phyloP scores from a whole-genome alignment of 2,113 vertebrate genomes.

The Pachypanchax playfairii region DNA sequence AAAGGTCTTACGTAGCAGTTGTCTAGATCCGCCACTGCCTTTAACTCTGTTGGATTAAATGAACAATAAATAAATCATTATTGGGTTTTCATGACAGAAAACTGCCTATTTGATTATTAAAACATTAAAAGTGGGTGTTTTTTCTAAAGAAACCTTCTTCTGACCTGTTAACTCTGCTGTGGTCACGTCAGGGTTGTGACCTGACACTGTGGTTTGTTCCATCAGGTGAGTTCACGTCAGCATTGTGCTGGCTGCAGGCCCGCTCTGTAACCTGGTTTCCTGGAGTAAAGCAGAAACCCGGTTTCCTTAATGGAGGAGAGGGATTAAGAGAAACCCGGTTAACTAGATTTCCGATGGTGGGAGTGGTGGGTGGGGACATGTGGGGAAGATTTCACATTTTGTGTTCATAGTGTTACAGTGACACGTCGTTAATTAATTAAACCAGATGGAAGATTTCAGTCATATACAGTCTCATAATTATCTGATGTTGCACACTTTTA shows the following conservation, averaged over 20 bases:
- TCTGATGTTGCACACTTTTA: no score
- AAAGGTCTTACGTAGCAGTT: no score
- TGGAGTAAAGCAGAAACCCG: slow-evolving; percentile 30
- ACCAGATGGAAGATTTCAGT: no score
- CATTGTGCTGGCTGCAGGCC: slow-evolving; percentile 5
- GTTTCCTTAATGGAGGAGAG: slow-evolving; percentile 29
- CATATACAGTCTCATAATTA: no score
- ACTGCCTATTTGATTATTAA: no score
- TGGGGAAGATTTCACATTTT: no score
- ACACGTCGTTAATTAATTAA: no score
- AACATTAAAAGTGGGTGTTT: neutral
- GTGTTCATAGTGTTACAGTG: no score
- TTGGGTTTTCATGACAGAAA: no score
- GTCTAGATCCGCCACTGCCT: no score
- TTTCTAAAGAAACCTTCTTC: neutral
- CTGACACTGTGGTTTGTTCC: neutral
- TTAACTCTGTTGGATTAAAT: no score
- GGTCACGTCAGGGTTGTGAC: slow-evolving; percentile 7
- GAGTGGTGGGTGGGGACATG: neutral
- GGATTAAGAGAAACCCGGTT: slow-evolving; percentile 46
- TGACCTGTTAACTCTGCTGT: neutral
- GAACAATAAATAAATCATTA: no score
- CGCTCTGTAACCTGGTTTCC: slow-evolving; percentile 49
- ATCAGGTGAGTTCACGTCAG: slow-evolving; percentile 12
- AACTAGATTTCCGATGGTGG: slow-evolving; percentile 3